Conservation (phyloP, 2,113 vertebrate species). For the Elgaria multicarinata region DNA sequence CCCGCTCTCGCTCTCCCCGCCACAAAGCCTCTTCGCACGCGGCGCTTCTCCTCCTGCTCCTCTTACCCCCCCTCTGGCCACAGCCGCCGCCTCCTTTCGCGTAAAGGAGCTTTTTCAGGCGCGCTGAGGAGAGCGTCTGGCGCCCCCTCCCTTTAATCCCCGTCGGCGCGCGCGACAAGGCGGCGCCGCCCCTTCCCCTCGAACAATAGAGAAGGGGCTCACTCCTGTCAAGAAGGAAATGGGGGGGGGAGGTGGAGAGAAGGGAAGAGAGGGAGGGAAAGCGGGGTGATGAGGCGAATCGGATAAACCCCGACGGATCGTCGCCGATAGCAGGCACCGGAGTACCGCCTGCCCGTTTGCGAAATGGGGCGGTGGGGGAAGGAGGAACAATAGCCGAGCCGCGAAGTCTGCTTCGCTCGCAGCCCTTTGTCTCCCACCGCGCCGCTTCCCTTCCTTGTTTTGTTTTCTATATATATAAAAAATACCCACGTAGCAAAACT, state of each 20-base stretch:
- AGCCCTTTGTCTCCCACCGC: slow-evolving; percentile 9
- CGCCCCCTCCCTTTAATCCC: background rate
- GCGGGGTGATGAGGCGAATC: no score
- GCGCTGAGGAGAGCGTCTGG: background rate
- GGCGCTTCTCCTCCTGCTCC: background rate
- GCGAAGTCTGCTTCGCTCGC: slow-evolving; percentile 26
- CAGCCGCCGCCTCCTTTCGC: no score
- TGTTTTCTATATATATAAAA: background rate
- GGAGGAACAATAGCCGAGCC: slow-evolving; percentile 1
- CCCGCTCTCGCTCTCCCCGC: background rate
- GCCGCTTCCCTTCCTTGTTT: no score
- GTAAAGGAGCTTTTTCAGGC: no score
- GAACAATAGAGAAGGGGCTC: slow-evolving; percentile 55
- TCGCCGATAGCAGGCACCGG: no score
- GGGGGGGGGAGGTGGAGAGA: background rate
- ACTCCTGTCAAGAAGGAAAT: slow-evolving; percentile 20
- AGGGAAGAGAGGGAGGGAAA: no score
- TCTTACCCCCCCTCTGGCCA: background rate
- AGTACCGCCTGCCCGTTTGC: background rate
- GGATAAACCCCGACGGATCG: no score
- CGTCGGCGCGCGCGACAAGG: background rate
- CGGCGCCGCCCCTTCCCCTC: slow-evolving; percentile 57
- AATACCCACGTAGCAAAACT: background rate
- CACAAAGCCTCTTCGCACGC: background rate
- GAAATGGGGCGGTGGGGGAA: slow-evolving; percentile 9